Evolutionary conservation across 2,113 vertebrate genomes (phyloP).

Genomic region (Ellobius talpinus): DNA sequence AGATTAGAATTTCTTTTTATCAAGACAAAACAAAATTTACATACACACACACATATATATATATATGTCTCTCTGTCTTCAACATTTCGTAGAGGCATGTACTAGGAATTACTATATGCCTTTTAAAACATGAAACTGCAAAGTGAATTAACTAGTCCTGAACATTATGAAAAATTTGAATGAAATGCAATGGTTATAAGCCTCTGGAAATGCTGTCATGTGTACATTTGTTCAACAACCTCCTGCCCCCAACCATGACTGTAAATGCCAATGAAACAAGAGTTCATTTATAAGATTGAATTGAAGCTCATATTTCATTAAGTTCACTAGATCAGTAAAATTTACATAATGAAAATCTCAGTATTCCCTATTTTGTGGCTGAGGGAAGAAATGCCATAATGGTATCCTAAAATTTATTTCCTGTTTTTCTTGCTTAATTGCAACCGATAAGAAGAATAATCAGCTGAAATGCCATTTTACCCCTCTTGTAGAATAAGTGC

Average conservation of each 20-base stretch:
- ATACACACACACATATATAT: neutral
- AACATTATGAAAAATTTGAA: slow-evolving; percentile 60
- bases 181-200: slow-evolving; percentile 72
- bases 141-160: slow-evolving; percentile 50
- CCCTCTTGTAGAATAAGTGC: neutral
- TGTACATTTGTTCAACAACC: slow-evolving; percentile 15
- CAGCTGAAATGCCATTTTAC: slow-evolving; percentile 12
- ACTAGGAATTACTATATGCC: slow-evolving; percentile 65
- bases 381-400: neutral
- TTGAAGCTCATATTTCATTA: slow-evolving; percentile 66
- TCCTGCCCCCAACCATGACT: neutral
- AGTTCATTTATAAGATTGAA: slow-evolving; percentile 64
- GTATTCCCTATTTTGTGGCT: slow-evolving; percentile 59
- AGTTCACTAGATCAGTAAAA: slow-evolving; percentile 54
- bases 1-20: slow-evolving; percentile 74
- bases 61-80: slow-evolving; percentile 49
- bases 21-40: slow-evolving; percentile 72
- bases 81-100: neutral
- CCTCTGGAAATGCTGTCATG: slow-evolving; percentile 56
- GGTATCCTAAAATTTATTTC: slow-evolving; percentile 42
- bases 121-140: slow-evolving; percentile 78
- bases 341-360: slow-evolving; percentile 50
- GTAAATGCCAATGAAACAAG: slow-evolving; percentile 42
- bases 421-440: slow-evolving; percentile 43
- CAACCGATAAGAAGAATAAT: neutral